Conservation (phyloP, 1,140 invertebrate genomes). For the Leptinotarsa lineolata region DNA sequence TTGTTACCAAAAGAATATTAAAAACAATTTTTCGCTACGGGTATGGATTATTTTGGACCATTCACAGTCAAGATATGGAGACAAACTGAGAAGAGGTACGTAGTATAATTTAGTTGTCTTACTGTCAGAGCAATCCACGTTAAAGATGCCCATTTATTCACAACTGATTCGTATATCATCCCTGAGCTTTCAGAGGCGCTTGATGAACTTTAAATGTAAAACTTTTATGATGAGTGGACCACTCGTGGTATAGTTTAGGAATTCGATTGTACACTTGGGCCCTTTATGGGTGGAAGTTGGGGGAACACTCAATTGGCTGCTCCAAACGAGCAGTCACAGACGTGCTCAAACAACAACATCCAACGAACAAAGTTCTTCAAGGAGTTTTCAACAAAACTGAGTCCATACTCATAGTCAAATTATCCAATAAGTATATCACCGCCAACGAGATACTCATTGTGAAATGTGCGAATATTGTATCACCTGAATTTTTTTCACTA, state of each 20-base stretch:
- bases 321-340: too few species aligned
- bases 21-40: neutral
- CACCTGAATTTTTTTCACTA: neutral
- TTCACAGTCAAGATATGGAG: neutral
- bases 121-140: neutral
- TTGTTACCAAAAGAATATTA: neutral
- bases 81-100: neutral
- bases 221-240: neutral
- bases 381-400: neutral
- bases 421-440: too few species aligned
- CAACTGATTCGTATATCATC: too few species aligned
- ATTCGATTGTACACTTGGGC: neutral
- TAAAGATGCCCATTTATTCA: too few species aligned
- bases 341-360: too few species aligned
- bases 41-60: neutral
- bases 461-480: neutral
- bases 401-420: too few species aligned
- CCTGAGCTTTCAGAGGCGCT: neutral
- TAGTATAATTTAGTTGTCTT: neutral
- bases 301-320: too few species aligned
- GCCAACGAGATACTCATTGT: neutral
- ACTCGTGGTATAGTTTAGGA: neutral
- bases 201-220: neutral
- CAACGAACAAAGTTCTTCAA: neutral
- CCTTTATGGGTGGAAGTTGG: neutral